Base-by-base conservation (phyloP, 1,140 invertebrate genomes). In the Drosophila tsacasi region DNA sequence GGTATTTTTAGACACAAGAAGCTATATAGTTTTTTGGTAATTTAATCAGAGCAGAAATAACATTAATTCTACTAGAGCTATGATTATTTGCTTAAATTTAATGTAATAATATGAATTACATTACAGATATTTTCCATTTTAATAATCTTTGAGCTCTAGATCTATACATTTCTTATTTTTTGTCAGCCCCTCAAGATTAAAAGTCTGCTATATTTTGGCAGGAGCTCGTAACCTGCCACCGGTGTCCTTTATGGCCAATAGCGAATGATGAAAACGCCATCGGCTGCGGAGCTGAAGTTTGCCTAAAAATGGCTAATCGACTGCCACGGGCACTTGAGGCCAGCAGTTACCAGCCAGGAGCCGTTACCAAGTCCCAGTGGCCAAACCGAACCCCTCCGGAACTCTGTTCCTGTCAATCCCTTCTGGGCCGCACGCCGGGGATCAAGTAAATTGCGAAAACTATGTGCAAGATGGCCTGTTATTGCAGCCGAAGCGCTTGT, bases 391-490 rank as follows among this genome's bases (percentile, higher is more conserved):
- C 5, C 44, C 57, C 49, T n/a, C 17, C 19, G 27, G 39, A 25
- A 42, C 13, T 27, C 39, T 21, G 21, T 55, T 55, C 52, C 54
- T 25, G 54, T 21, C 19, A 55, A 57, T 57, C 54, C 54, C 54
- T 39, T 57, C 35, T 25, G 54, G 35, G 64, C 49, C 78, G 46
- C 62, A 64, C 81, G 75, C 69, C 81, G 35, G 89, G 87, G 85
- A 90, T 92, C 79, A 92, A 84, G 85, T 80, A 91, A 92, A 92
- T 92, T 90, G 85, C 91, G 83, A 84, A 92, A 92, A 92, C 91
- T 92, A 92, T 92, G 91, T 92, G 91, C 91, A 92, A 92, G 91
- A 92, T 92, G 91, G 91, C 85, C 91, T 92, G 91, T 92, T 92
- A 91, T 87, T 92, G 90, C 91, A 89, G 81, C 91, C 81, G 90